These are phyloP conservation scores for Fulica atra DNA, from an alignment of 2,113 vertebrate genomes.

Conservation along the genomic window DNA sequence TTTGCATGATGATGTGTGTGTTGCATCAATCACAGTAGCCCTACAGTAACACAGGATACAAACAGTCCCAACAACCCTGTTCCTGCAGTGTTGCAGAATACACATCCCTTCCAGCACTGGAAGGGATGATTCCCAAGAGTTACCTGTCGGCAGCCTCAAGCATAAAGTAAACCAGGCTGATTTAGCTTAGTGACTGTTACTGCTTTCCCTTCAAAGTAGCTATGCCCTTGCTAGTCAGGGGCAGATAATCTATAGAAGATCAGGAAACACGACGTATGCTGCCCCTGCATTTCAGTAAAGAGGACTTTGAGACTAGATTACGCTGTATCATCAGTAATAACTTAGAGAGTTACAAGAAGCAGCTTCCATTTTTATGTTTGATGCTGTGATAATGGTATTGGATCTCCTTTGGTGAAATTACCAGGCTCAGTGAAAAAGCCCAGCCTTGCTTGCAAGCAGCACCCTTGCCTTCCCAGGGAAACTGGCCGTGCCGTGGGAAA, in stretches of 20 bases:
- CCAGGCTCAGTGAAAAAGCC: not conserved
- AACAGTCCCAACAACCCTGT: not conserved
- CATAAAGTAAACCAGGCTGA: not conserved
- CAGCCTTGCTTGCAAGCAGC: not conserved
- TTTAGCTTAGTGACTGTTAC: not conserved
- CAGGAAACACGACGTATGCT: not conserved
- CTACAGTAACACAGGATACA: not conserved
- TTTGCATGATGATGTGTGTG: not conserved
- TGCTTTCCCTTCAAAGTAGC: not conserved
- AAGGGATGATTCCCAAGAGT: not conserved
- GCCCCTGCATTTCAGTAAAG: not conserved
- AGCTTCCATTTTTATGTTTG: not conserved
- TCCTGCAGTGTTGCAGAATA: not conserved
- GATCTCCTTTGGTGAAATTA: not conserved
- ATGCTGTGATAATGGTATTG: not conserved
- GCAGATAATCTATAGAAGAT: not conserved
- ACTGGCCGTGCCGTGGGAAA: not conserved
- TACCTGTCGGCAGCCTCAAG: not conserved
- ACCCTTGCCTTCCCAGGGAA: not conserved
- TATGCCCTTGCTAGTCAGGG: not conserved
- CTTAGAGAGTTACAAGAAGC: not conserved
- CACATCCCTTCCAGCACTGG: no score
- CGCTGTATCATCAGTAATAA: not conserved
- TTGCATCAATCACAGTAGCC: not conserved
- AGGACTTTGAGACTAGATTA: not conserved